Evolutionary conservation across 1,140 invertebrate species (phyloP), one percentile per base, ranked within the genome.

Genomic region (Protaetia brevitarsis): DNA sequence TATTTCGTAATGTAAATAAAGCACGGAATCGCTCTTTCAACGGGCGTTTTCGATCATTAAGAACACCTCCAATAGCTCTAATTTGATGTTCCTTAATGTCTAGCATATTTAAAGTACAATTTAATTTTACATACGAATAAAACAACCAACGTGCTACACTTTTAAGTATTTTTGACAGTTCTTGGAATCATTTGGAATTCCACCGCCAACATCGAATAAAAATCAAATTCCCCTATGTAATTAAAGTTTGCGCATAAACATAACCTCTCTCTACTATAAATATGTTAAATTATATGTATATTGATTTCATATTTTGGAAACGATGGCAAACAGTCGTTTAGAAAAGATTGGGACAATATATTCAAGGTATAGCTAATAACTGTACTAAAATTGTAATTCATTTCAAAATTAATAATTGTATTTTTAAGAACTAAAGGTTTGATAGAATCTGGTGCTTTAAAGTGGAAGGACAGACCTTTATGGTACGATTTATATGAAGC

Each of bases 11-110:
- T 0, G 96, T 97, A 80, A 99, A 99, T 27, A 99, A 82, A 23
- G 97, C 96, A 27, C 97, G 84, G 80, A 99, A 99, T 66, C 97
- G 85, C 79, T 95, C 93, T 75, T 96, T 97, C 66, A 99, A 80
- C 0, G 96, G 94, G 37, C 89, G 82, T 0, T 79, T 79, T 3
- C 82, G 74, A 76, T 97, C 88, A 61, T 88, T 88, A 19, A 98
- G 80, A 2, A 97, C 85, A 34, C 82, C 80, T 0, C 94, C 94
- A 70, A 97, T 88, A 36, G 81, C 81, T 68, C 78, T 69, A 36
- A 92, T 82, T 71, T 86, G 82, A 23, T 78, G 77, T 37, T 85
- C 82, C 6, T 63, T 69, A 10, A 76, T 69, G 41, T 70, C 70
- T 34, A 74, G 30, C 76, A 77, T 79, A 36, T 70, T 73, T 30